These are phyloP conservation scores for Acrossocheilus fasciatus DNA, from an alignment of 2,797 vertebrate genomes.

Conservation along the genomic window DNA sequence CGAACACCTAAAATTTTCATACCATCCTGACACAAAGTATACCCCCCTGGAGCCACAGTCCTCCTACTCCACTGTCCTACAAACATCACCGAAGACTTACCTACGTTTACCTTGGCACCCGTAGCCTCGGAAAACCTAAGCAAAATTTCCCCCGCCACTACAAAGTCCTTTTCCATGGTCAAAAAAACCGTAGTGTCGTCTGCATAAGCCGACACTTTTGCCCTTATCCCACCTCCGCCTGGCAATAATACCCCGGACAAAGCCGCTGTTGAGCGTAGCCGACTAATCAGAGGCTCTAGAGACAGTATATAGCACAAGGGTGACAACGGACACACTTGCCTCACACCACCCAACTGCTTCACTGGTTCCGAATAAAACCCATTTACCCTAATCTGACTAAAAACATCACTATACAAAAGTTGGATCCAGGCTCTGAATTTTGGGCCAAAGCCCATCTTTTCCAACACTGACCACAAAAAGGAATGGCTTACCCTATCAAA, in stretches of 20 bases:
- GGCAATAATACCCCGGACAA: not conserved
- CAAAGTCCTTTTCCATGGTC: accelerated
- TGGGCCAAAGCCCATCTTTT: not conserved
- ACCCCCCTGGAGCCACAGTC: not conserved
- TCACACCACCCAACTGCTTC: not conserved
- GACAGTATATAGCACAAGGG: constrained; percentile 14
- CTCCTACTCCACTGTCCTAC: not conserved
- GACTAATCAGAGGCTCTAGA: not conserved
- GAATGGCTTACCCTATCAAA: constrained; percentile 28
- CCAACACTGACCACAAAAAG: not conserved
- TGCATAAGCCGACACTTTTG: not conserved
- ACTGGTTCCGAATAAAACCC: not conserved
- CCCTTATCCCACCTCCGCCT: not conserved
- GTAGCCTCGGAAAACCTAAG: not conserved
- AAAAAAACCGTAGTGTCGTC: not conserved
- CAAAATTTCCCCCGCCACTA: accelerated
- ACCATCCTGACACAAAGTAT: not conserved
- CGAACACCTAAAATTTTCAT: not conserved
- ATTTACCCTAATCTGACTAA: not conserved
- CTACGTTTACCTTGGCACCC: not conserved
- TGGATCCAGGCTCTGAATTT: not conserved
- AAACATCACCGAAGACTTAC: constrained; percentile 6
- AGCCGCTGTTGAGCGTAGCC: not conserved
- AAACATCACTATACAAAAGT: not conserved
- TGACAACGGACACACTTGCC: constrained; percentile 27